These are phyloP conservation scores for Ancistrus triradiatus DNA, from an alignment of 2,113 vertebrate genomes.

Conservation along the genomic window DNA sequence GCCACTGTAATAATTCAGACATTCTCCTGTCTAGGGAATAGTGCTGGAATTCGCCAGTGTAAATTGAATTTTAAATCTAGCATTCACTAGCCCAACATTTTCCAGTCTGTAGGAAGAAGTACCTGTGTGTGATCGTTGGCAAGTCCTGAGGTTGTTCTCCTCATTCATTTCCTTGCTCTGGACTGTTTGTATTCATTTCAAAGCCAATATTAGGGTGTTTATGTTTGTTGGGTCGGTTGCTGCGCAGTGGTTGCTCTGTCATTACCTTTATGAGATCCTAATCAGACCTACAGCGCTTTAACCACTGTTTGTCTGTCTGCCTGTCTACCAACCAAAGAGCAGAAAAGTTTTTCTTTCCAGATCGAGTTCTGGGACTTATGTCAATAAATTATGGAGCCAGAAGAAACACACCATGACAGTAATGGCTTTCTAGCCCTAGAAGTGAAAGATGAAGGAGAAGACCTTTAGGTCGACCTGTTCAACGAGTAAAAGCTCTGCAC, in stretches of 20 bases:
- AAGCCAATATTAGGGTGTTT: constrained; percentile 10
- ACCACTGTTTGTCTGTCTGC: constrained; percentile 4
- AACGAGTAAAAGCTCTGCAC: neutral
- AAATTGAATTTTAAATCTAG: neutral
- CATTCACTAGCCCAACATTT: neutral
- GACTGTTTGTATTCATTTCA: neutral
- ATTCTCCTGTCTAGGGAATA: neutral
- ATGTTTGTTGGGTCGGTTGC: constrained; percentile 17
- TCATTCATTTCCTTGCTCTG: constrained; percentile 2
- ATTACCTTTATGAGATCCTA: constrained; percentile 15
- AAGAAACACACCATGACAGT: neutral
- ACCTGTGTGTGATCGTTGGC: constrained; percentile 13
- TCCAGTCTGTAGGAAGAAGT: neutral
- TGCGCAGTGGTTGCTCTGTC: constrained; percentile 17
- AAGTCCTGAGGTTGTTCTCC: neutral
- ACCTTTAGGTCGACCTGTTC: neutral
- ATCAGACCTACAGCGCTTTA: neutral
- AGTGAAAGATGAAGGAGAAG: constrained; percentile 11
- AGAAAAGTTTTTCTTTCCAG: neutral
- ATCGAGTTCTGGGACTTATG: neutral
- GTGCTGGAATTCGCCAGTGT: neutral
- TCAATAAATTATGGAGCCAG: neutral
- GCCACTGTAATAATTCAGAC: neutral
- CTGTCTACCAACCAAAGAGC: neutral
- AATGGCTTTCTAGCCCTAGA: neutral